These are phyloP conservation scores for Peromyscus leucopus DNA, from an alignment of 2,113 vertebrate species.

Conservation along the genomic window DNA sequence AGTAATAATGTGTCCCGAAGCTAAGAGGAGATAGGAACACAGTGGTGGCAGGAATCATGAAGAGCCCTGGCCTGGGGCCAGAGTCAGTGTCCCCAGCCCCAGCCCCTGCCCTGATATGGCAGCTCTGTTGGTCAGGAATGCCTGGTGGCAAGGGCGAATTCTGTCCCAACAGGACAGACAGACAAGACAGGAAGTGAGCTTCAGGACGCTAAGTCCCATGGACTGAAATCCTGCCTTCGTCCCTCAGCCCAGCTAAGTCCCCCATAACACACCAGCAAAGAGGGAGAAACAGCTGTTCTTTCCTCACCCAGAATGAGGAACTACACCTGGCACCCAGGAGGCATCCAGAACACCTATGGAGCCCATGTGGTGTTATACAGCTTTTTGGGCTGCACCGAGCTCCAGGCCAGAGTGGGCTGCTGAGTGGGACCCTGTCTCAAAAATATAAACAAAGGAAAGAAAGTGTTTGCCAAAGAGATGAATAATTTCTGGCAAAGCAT, in stretches of 20 bases:
- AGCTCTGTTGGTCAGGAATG: background rate
- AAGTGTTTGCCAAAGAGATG: background rate
- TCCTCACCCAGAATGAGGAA: background rate
- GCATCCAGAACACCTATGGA: background rate
- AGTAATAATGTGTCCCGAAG: background rate
- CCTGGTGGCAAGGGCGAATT: background rate
- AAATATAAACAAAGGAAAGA: background rate
- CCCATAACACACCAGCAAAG: background rate
- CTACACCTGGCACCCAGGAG: background rate
- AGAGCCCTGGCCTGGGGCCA: background rate
- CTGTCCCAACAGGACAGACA: background rate
- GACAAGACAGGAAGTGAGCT: background rate
- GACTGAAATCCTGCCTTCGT: background rate
- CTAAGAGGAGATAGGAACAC: background rate
- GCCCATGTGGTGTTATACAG: no score
- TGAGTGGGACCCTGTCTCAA: background rate
- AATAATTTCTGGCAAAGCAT: background rate
- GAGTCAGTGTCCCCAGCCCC: background rate
- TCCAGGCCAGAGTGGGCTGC: background rate
- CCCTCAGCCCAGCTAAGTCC: background rate
- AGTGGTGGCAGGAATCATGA: background rate
- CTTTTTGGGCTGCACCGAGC: background rate
- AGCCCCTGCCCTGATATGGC: background rate
- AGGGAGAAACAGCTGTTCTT: background rate
- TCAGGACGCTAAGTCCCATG: accelerated